phyloP scores from a whole-genome alignment of 2,888 invertebrate genomes.

The Pyrrhosoma nymphula region DNA sequence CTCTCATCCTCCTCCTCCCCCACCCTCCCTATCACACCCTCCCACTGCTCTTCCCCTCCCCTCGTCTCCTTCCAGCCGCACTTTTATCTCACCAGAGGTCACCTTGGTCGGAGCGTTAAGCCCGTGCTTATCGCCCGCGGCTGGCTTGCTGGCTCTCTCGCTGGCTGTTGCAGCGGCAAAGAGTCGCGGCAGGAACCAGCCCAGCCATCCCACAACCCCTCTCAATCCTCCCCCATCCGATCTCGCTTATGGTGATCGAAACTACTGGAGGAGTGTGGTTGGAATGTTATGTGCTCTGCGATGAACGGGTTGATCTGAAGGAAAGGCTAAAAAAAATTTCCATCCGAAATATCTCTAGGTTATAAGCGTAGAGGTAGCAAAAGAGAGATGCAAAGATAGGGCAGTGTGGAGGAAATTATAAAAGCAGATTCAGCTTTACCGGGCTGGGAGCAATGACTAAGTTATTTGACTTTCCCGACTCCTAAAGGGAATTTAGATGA shows the following conservation, averaged over 20 bases:
- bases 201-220: not conserved
- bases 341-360: too few relatives aligned
- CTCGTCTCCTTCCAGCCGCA: constrained; percentile 48
- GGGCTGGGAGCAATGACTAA: too few relatives aligned
- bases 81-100: constrained; percentile 65
- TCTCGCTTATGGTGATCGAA: not conserved
- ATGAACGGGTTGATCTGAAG: not conserved
- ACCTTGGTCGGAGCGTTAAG: constrained; percentile 62
- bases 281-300: not conserved
- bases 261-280: not conserved
- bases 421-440: too few relatives aligned
- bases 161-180: not conserved
- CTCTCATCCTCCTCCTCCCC: not conserved
- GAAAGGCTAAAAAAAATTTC: not conserved
- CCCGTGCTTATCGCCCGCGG: constrained; percentile 51
- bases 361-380: too few relatives aligned
- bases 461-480: too few relatives aligned
- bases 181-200: not conserved
- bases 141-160: not conserved
- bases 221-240: not conserved
- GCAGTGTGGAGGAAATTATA: too few relatives aligned
- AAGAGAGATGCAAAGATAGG: too few relatives aligned
- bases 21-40: not conserved
- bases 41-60: not conserved
- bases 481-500: too few relatives aligned